Conservation (phyloP, 2,113 vertebrate genomes). For the Lynx canadensis region DNA sequence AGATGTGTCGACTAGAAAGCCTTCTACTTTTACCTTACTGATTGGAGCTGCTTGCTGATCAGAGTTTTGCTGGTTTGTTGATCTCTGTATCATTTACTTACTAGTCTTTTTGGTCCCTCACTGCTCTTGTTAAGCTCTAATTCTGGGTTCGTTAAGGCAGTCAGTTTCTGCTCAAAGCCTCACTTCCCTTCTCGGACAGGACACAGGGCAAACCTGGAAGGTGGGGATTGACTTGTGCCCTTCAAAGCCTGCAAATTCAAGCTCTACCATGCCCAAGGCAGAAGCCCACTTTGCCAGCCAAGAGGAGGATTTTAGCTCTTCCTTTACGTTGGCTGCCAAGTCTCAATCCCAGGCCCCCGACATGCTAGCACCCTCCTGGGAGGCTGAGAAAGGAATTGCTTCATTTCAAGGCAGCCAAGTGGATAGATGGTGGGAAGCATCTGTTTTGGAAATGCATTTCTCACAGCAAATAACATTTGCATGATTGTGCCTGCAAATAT, state of each 20-base stretch:
- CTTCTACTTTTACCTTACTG: background rate
- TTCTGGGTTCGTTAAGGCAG: background rate
- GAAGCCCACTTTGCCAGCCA: background rate
- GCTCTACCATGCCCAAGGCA: background rate
- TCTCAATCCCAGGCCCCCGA: background rate
- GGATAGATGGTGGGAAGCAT: conserved; percentile 72
- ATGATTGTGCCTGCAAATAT: conserved; percentile 78
- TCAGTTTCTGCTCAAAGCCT: background rate
- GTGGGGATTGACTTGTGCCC: background rate
- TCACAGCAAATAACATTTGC: conserved; percentile 80
- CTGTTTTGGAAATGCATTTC: conserved; percentile 80
- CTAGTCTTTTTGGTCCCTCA: background rate
- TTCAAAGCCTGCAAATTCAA: background rate
- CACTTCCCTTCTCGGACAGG: background rate
- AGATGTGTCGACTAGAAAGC: accelerated
- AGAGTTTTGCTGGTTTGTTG: background rate
- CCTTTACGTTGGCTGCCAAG: background rate
- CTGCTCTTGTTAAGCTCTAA: background rate
- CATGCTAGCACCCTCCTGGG: conserved; percentile 2
- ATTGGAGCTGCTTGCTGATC: background rate
- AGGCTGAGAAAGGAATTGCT: conserved; percentile 68
- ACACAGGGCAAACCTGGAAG: background rate
- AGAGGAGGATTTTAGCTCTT: background rate
- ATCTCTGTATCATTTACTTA: background rate
- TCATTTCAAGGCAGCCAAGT: conserved; percentile 69